These are phyloP conservation scores for Agrotis segetum DNA, from an alignment of 2,888 invertebrate species.

Conservation along the genomic window DNA sequence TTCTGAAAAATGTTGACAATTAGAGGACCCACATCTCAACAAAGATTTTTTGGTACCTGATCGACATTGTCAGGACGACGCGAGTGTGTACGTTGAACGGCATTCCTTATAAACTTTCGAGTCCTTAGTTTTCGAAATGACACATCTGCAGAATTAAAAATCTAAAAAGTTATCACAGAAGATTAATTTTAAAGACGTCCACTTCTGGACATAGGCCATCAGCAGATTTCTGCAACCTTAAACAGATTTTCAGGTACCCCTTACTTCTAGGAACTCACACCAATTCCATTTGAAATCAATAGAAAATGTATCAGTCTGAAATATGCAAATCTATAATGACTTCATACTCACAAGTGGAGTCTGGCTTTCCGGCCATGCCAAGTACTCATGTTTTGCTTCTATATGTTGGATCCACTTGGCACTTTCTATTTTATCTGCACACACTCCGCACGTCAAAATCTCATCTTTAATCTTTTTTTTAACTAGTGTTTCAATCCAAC, in stretches of 20 bases:
- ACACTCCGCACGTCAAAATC: constrained; percentile 57
- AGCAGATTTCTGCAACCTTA: neutral
- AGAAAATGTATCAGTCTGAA: neutral
- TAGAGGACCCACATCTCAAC: too few species aligned
- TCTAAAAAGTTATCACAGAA: too few species aligned
- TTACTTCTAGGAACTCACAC: neutral
- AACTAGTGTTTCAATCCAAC: constrained; percentile 17
- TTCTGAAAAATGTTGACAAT: constrained; percentile 44
- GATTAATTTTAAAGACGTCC: neutral
- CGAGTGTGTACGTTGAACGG: too few species aligned
- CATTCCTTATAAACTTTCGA: too few species aligned
- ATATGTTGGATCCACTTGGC: constrained; percentile 53
- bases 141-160: too few species aligned
- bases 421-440: constrained; percentile 35
- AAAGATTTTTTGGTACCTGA: too few species aligned
- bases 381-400: constrained; percentile 47
- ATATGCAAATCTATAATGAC: neutral
- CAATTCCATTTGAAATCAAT: neutral
- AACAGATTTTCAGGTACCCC: too few species aligned
- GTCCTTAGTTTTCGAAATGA: too few species aligned
- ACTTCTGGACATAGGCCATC: neutral
- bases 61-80: too few species aligned
- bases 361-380: constrained; percentile 63
- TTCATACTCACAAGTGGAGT: constrained; percentile 55
- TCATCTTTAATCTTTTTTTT: constrained; percentile 31